These are phyloP conservation scores for Glaucomys volans DNA, from an alignment of 2,113 vertebrate genomes.

Conservation along the genomic window DNA sequence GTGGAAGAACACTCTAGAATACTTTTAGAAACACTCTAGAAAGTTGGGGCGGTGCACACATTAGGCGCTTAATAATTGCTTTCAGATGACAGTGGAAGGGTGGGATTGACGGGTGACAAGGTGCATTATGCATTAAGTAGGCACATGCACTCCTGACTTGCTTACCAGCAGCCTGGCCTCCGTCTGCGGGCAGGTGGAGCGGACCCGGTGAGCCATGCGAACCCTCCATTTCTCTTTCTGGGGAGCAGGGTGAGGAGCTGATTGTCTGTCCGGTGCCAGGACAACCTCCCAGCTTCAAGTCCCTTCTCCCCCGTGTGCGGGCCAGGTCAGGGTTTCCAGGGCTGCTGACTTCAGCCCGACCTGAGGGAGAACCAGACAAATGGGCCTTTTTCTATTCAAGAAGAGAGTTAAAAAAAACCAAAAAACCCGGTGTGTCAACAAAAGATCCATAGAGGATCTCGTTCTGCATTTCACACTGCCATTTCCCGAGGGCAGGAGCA, in stretches of 20 bases:
- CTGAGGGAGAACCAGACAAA: constrained; percentile 43
- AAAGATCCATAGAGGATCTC: constrained; percentile 45
- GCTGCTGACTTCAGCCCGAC: neutral
- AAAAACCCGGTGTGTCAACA: constrained; percentile 28
- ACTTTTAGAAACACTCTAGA: neutral
- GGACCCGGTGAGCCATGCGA: neutral
- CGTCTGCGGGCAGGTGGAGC: neutral
- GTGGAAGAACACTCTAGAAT: neutral
- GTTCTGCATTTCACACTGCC: neutral
- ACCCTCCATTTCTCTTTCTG: constrained; percentile 21
- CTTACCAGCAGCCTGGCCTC: neutral
- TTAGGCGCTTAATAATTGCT: neutral
- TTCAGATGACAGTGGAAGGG: neutral
- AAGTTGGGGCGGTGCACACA: neutral
- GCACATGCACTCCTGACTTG: neutral
- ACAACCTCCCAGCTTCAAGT: neutral
- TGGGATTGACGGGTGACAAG: neutral
- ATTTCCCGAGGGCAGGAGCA: neutral
- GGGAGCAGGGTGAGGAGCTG: constrained; percentile 51
- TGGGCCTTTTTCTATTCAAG: constrained; percentile 56
- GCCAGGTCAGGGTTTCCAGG: neutral
- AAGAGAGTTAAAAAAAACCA: neutral
- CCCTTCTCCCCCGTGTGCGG: neutral
- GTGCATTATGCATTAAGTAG: neutral
- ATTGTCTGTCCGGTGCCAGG: constrained; percentile 56